Evolutionary conservation across 2,113 vertebrate genomes (phyloP).

Genomic region (Melospiza melodia): DNA sequence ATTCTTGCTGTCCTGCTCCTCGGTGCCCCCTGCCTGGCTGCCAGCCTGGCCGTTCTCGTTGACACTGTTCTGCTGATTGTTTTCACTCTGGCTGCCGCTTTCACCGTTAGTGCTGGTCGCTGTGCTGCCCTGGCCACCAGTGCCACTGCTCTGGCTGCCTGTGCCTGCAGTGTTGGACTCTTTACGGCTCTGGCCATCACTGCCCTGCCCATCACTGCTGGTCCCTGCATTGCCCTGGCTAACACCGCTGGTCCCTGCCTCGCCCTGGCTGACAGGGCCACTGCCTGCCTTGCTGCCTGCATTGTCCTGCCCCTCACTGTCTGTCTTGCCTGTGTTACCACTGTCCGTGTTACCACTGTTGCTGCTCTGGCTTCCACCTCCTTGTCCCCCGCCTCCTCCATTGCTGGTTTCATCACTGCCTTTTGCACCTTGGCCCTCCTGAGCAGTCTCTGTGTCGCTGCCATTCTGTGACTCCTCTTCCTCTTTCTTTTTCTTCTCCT

Average conservation of each 20-base stretch:
- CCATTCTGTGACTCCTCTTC: fast-evolving
- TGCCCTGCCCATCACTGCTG: fast-evolving
- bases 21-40: fast-evolving
- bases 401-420: fast-evolving
- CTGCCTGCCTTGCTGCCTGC: fast-evolving
- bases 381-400: fast-evolving
- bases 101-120: not conserved
- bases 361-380: fast-evolving
- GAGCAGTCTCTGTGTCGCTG: fast-evolving
- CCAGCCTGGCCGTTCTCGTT: fast-evolving
- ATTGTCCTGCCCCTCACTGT: fast-evolving
- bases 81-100: not conserved
- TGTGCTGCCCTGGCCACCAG: too few relatives aligned
- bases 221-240: too few relatives aligned
- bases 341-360: fast-evolving
- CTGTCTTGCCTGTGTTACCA: too few relatives aligned
- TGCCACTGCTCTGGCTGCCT: fast-evolving
- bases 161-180: fast-evolving
- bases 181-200: fast-evolving
- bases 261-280: too few relatives aligned
- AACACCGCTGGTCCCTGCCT: too few relatives aligned
- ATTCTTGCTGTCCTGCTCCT: fast-evolving
- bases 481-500: too few relatives aligned
- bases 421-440: fast-evolving
- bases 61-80: fast-evolving